phyloP scores from a whole-genome alignment of 2,113 vertebrate species.

The Pangasianodon gigas region DNA sequence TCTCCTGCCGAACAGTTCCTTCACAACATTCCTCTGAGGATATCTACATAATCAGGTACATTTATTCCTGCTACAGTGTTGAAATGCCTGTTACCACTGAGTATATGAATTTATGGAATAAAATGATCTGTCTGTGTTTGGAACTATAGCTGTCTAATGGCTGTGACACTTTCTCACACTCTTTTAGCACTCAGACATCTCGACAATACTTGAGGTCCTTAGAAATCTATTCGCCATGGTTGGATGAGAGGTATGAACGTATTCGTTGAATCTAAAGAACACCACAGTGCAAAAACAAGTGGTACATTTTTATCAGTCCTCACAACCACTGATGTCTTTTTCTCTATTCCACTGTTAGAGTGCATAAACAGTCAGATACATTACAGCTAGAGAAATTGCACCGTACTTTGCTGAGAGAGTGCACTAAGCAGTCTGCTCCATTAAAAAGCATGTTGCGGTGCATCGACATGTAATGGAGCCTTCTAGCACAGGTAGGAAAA shows the following conservation, averaged over 20 bases:
- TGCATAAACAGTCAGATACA: neutral
- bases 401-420: conserved; percentile 13
- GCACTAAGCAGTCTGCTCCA: conserved; percentile 19
- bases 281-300: neutral
- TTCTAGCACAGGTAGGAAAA: neutral
- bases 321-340: neutral
- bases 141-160: neutral
- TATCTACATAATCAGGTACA: conserved; percentile 34
- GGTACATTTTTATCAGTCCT: neutral
- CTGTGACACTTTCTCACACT: neutral
- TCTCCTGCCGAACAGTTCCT: conserved; percentile 28
- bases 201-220: neutral
- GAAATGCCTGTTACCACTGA: conserved; percentile 1
- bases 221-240: neutral
- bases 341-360: neutral
- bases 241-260: neutral
- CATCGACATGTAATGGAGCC: conserved; percentile 19
- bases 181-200: conserved; percentile 1
- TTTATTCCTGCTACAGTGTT: conserved; percentile 16
- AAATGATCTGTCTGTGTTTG: neutral
- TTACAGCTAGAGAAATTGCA: conserved; percentile 10
- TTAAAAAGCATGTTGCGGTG: conserved; percentile 8
- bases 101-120: neutral
- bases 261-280: neutral
- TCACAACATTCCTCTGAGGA: conserved; percentile 19